Conservation (phyloP, 2,888 invertebrate species). For the Thera obeliscata region DNA sequence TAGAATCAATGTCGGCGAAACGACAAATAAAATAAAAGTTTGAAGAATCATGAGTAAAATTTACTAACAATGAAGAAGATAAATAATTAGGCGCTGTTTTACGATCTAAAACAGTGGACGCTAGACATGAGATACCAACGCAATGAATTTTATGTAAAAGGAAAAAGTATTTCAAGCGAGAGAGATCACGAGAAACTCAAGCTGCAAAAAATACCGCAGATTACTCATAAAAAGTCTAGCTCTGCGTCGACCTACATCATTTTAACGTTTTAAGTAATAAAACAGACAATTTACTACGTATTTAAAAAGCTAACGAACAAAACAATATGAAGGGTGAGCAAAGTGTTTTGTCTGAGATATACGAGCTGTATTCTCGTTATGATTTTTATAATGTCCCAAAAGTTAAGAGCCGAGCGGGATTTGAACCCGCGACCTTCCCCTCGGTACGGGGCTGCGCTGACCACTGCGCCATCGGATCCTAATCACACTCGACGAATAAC, state of each 20-base stretch:
- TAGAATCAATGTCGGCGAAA: slow-evolving; percentile 27
- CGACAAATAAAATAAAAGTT: slow-evolving; percentile 21
- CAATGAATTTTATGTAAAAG: slow-evolving; percentile 20
- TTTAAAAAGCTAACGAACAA: slow-evolving; percentile 19
- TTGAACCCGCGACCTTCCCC: too few species aligned
- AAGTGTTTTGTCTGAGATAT: slow-evolving; percentile 2
- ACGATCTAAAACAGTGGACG: slow-evolving; percentile 29
- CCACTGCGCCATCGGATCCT: too few species aligned
- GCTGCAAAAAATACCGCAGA: slow-evolving; percentile 48
- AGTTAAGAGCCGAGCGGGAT: too few species aligned
- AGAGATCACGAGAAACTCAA: slow-evolving; percentile 24
- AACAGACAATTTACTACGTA: slow-evolving; percentile 44
- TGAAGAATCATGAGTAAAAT: slow-evolving; percentile 33
- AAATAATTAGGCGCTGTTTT: slow-evolving; percentile 39
- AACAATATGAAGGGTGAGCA: slow-evolving; percentile 12
- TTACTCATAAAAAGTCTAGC: slow-evolving; percentile 49
- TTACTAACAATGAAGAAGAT: slow-evolving; percentile 36
- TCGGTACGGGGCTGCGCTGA: too few species aligned
- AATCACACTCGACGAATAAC: too few species aligned
- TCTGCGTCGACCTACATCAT: slow-evolving; percentile 47
- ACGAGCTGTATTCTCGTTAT: too few species aligned
- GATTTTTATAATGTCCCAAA: too few species aligned
- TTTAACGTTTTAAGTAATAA: slow-evolving; percentile 48
- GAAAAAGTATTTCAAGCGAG: slow-evolving; percentile 22
- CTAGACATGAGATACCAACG: slow-evolving; percentile 5